These are phyloP conservation scores for Steinernema feltiae DNA, from an alignment of 1,140 invertebrate genomes.

Conservation along the genomic window DNA sequence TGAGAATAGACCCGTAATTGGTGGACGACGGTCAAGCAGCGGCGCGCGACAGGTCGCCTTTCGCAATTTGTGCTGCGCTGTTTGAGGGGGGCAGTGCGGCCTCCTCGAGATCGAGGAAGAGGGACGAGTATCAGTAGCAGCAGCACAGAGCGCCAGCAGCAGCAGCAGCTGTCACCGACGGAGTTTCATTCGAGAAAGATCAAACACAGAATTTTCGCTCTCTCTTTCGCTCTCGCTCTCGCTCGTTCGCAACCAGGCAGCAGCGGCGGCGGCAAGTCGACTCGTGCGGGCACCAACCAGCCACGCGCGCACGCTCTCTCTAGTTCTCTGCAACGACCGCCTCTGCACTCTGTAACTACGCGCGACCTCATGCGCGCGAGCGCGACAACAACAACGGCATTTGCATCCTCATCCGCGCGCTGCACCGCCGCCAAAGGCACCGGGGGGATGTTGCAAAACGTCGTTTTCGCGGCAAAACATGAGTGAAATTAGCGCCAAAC, in stretches of 20 bases:
- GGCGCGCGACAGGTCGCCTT: background rate
- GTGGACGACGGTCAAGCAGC: background rate
- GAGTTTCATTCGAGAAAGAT: conserved; percentile 7
- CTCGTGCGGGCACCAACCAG: background rate
- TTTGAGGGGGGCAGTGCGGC: background rate
- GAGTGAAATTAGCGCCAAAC: background rate
- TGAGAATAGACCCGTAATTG: background rate
- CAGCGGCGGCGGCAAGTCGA: background rate
- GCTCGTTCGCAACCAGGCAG: background rate
- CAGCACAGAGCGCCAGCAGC: background rate
- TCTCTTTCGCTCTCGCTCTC: background rate
- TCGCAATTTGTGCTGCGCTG: background rate
- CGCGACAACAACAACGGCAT: conserved; percentile 10
- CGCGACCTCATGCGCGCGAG: background rate
- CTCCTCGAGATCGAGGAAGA: background rate
- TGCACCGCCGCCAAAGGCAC: background rate
- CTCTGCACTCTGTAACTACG: conserved; percentile 13
- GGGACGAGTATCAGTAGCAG: conserved; percentile 4
- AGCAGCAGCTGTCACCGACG: conserved; percentile 11
- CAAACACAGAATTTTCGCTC: background rate
- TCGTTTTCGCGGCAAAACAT: no score
- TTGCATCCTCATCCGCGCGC: background rate
- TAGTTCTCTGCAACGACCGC: background rate
- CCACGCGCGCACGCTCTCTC: background rate
- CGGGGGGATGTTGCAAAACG: no score